phyloP scores from a whole-genome alignment of 2,113 vertebrate genomes.

The Sinocyclocheilus grahami region DNA sequence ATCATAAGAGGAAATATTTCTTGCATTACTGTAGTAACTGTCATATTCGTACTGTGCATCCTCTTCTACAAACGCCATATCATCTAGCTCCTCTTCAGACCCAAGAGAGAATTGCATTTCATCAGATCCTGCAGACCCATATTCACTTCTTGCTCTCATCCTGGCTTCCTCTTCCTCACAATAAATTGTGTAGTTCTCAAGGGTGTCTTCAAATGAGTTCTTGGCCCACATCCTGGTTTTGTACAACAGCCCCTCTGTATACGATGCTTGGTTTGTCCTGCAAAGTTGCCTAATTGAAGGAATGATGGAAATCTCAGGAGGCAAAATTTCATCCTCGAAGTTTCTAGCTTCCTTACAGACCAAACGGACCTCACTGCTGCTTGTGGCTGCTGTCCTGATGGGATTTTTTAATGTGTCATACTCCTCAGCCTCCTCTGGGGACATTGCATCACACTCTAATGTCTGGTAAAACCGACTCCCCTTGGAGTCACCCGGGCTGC shows the following conservation, averaged over 20 bases:
- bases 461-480: constrained; percentile 71
- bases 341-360: constrained; percentile 71
- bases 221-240: constrained; percentile 81
- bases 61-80: constrained; percentile 69
- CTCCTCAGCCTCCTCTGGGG: constrained; percentile 75
- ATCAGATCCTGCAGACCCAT: constrained; percentile 84
- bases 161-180: constrained; percentile 63
- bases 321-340: constrained; percentile 72
- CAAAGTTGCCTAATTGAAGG: constrained; percentile 66
- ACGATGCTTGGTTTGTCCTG: constrained; percentile 17
- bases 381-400: constrained; percentile 67
- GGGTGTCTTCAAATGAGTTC: constrained; percentile 68
- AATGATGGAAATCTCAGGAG: constrained; percentile 75
- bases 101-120: constrained; percentile 80
- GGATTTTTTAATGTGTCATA: constrained; percentile 71
- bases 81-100: constrained; percentile 84
- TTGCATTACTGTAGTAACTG: constrained; percentile 62
- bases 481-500: constrained; percentile 66
- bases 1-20: constrained; percentile 45
- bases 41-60: constrained; percentile 70
- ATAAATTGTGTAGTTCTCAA: constrained; percentile 74
- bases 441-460: constrained; percentile 68
- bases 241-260: constrained; percentile 81
- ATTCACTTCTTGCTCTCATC: constrained; percentile 70
- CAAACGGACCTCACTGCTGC: constrained; percentile 65